phyloP scores from a whole-genome alignment of 2,113 vertebrate species.

The Calonectris borealis region DNA sequence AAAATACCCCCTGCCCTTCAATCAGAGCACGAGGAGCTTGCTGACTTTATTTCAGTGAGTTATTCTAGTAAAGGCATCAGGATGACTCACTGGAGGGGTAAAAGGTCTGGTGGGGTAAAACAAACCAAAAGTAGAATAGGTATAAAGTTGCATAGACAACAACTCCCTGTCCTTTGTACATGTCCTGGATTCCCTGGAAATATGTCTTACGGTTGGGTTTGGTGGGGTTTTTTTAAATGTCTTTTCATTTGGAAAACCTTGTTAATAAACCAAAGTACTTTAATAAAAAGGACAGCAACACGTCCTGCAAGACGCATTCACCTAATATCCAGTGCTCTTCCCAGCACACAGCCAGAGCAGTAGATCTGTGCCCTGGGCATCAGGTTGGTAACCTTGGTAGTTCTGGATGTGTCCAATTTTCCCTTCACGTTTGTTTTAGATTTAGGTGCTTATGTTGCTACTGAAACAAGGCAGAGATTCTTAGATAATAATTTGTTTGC shows the following conservation, averaged over 20 bases:
- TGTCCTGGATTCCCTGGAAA: neutral
- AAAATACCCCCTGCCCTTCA: constrained; percentile 22
- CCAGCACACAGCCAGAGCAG: neutral
- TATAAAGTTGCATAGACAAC: neutral
- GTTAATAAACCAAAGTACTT: neutral
- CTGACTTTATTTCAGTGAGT: constrained; percentile 16
- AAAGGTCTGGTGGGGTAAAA: constrained; percentile 7
- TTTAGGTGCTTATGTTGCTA: neutral
- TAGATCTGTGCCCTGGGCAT: neutral
- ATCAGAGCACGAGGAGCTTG: neutral
- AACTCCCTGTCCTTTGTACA: neutral
- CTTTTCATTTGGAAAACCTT: neutral
- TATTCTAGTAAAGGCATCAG: neutral
- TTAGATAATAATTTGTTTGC: neutral
- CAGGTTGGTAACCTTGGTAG: neutral
- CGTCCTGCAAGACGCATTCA: accelerated
- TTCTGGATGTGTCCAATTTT: neutral
- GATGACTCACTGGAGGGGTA: constrained; percentile 25
- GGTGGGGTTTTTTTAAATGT: neutral
- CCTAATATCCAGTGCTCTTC: neutral
- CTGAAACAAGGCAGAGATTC: neutral
- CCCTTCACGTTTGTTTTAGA: neutral
- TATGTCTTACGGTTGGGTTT: neutral
- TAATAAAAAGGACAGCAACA: neutral
- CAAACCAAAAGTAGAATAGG: neutral